Evolutionary conservation across 2,888 invertebrate genomes (phyloP), one percentile per base, ranked within the genome.

Genomic region (Diarsia mendica): DNA sequence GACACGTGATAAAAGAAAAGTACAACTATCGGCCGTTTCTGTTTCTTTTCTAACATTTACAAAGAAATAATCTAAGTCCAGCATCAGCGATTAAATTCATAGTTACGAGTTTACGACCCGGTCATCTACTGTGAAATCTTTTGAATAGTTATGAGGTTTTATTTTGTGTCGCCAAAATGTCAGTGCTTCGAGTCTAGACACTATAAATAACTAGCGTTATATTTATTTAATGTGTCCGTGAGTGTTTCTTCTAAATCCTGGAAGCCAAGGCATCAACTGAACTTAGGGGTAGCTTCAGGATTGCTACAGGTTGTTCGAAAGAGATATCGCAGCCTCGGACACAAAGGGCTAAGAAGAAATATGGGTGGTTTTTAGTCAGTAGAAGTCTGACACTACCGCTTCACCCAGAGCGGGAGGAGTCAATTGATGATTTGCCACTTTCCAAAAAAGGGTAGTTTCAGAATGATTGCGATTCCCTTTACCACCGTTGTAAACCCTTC

Each of bases 151-250:
- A 48, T 58, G 18, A 66, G 20, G 60, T 64, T 48, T 48, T 33
- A n/a, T 44, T 39, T 48, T 55, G 23, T 39, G 1, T 49, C 11
- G 23, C 46, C 33, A 46, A 73, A 23, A 23, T 49, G 15, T 61
- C 44, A 39, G 79, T 20, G 39, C 39, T 71, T 11, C 8, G 28
- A 55, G 77, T 64, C 63, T 72, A 79, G 72, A 79, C 63, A 33
- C 44, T 71, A 53, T 71, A 71, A 48, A 64, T 73, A 44, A 61
- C 15, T 75, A 15, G 28, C 39, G 55, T 28, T 39, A 13, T 48
- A 23, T 33, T 23, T 39, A 39, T 51, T 71, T 60, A 46, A 39
- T 79, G 51, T 18, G 46, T 70, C 20, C 23, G 9, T 44, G 48
- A 28, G 33, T 49, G 23, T 8, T 49, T 20, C 4, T 55, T 77